phyloP scores from a whole-genome alignment of 2,797 vertebrate genomes.

The Gephyroberyx darwinii region DNA sequence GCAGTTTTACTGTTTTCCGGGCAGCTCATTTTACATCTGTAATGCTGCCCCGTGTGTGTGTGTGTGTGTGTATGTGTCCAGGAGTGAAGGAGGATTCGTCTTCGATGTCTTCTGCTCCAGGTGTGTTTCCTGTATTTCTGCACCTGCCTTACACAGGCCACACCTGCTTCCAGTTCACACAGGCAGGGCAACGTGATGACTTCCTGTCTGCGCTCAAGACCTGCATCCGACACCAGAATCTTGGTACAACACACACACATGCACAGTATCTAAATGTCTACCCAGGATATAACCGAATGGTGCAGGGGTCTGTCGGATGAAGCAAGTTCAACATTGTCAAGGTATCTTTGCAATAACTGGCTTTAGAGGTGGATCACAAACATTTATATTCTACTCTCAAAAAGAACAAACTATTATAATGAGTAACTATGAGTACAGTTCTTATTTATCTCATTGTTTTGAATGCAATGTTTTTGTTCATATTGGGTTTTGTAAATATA shows the following conservation, averaged over 20 bases:
- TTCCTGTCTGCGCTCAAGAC: conserved; percentile 84
- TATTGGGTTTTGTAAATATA: too few relatives aligned
- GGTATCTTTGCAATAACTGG: too few relatives aligned
- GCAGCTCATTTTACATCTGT: neutral
- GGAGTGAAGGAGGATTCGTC: conserved; percentile 81
- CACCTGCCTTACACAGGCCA: conserved; percentile 85
- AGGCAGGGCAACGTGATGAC: conserved; percentile 75
- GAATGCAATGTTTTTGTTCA: too few relatives aligned
- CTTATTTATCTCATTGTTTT: too few relatives aligned
- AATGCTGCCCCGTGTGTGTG: neutral
- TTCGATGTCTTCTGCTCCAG: conserved; percentile 74
- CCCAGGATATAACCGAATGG: too few relatives aligned
- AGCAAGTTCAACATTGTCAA: too few relatives aligned
- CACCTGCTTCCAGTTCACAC: conserved; percentile 85
- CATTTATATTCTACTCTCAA: too few relatives aligned
- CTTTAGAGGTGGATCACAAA: too few relatives aligned
- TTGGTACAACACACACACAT: conserved; percentile 74
- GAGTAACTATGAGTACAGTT: too few relatives aligned
- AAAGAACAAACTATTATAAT: too few relatives aligned
- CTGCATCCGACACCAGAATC: conserved; percentile 87
- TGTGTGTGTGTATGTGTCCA: conserved; percentile 47
- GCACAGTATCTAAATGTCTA: neutral
- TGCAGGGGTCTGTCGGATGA: too few relatives aligned
- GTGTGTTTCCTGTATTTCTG: conserved; percentile 85
- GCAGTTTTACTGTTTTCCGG: too few relatives aligned